Evolutionary conservation across 2,113 vertebrate species (phyloP).

Genomic region (Apistogramma diplotaenia): DNA sequence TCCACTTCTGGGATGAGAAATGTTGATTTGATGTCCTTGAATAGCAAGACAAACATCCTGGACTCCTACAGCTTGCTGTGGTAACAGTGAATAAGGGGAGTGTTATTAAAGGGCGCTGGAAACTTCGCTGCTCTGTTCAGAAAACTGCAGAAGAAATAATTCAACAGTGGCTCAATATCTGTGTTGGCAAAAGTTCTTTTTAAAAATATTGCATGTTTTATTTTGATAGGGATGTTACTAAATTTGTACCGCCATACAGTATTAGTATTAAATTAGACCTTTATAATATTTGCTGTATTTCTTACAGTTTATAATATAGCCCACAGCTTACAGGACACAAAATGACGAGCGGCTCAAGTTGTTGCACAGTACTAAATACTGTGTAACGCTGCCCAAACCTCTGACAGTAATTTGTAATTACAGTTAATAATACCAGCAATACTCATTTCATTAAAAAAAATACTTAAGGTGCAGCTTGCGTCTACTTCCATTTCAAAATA

Average conservation of each 20-base stretch:
- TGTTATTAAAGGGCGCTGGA: neutral
- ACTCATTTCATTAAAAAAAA: no score
- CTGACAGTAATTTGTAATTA: no score
- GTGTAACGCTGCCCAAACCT: no score
- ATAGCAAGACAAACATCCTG: neutral
- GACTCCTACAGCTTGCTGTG: neutral
- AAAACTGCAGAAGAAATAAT: neutral
- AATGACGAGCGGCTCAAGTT: no score
- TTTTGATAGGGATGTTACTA: neutral
- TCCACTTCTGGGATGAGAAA: neutral
- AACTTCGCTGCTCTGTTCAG: neutral
- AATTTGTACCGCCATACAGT: neutral
- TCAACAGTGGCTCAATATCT: neutral
- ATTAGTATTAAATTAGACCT: neutral
- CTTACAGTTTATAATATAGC: neutral
- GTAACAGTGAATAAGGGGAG: neutral
- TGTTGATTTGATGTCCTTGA: neutral
- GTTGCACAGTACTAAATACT: no score
- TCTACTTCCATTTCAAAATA: neutral
- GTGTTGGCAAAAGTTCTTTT: neutral
- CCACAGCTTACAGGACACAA: neutral
- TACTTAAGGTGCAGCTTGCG: no score
- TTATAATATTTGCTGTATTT: neutral
- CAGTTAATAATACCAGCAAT: no score
- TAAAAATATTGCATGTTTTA: neutral